These are phyloP conservation scores for Pterobdella sp. DNA, from an alignment of 2,888 invertebrate genomes.

Conservation along the genomic window DNA sequence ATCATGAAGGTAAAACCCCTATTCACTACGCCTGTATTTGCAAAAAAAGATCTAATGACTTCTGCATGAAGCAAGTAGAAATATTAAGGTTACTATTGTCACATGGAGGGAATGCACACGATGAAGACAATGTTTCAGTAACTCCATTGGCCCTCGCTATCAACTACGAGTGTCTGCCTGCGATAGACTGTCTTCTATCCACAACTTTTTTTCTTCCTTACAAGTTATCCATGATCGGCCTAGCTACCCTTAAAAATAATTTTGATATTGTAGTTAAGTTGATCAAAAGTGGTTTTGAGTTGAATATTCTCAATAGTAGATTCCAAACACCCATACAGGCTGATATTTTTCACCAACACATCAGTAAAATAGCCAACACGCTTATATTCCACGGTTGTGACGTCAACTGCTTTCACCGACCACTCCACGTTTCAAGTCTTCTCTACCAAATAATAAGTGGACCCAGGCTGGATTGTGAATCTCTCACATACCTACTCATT, in stretches of 20 bases:
- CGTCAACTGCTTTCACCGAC: not conserved
- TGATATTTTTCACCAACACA: not conserved
- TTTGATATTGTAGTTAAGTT: not conserved
- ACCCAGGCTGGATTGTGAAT: not conserved
- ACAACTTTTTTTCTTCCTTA: not conserved
- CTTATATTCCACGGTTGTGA: conserved; percentile 1
- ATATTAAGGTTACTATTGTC: not conserved
- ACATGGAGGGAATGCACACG: not conserved
- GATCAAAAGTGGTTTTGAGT: not conserved
- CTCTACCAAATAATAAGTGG: conserved; percentile 1
- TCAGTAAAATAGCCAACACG: not conserved
- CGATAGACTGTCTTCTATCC: not conserved
- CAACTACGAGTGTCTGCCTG: not conserved
- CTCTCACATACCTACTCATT: not conserved
- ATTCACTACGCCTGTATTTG: not conserved
- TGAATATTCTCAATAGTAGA: not conserved
- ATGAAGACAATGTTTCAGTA: not conserved
- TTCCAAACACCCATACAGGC: conserved; percentile 5
- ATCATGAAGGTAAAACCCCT: conserved; percentile 4
- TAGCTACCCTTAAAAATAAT: not conserved
- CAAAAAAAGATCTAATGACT: not conserved
- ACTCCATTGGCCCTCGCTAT: not conserved
- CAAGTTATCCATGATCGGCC: not conserved
- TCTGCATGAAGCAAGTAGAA: not conserved
- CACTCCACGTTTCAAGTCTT: not conserved